Percentiles rank a stretch among this genome's conserved stretches.
These are phyloP conservation scores for Zeuzera pyrina DNA, from an alignment of 2,888 invertebrate species.

Conservation along the genomic window DNA sequence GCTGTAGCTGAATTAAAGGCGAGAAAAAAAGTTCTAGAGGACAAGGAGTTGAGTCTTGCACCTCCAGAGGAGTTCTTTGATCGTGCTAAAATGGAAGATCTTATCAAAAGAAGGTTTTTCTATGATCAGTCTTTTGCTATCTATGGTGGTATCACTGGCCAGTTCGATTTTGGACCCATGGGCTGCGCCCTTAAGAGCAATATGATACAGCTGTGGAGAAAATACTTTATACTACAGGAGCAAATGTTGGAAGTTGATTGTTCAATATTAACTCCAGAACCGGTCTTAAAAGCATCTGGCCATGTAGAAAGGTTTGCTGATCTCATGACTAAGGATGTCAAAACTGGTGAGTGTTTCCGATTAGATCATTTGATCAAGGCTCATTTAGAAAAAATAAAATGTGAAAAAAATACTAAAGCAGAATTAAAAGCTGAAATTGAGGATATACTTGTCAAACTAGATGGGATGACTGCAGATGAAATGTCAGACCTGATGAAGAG, in stretches of 20 bases:
- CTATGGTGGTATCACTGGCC: slow-evolving; percentile 95
- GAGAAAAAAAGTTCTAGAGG: slow-evolving; percentile 92
- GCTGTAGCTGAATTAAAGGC: slow-evolving; percentile 94
- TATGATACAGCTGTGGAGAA: slow-evolving; percentile 93
- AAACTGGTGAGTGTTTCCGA: slow-evolving; percentile 97
- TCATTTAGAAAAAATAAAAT: slow-evolving; percentile 87
- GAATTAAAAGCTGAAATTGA: slow-evolving; percentile 82
- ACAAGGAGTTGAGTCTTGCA: slow-evolving; percentile 89
- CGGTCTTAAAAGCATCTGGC: slow-evolving; percentile 97
- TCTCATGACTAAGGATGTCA: slow-evolving; percentile 98
- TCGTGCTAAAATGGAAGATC: slow-evolving; percentile 95
- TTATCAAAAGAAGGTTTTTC: slow-evolving; percentile 96
- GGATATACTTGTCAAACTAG: slow-evolving; percentile 86
- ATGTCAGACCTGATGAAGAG: slow-evolving; percentile 89
- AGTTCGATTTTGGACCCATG: slow-evolving; percentile 99
- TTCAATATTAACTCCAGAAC: slow-evolving; percentile 96
- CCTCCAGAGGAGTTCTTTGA: slow-evolving; percentile 85
- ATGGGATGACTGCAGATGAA: slow-evolving; percentile 93
- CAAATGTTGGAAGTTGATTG: slow-evolving; percentile 99
- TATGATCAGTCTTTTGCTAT: slow-evolving; percentile 99
- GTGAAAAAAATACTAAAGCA: slow-evolving; percentile 85
- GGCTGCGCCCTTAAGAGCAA: slow-evolving; percentile 98
- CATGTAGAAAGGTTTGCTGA: slow-evolving; percentile 99
- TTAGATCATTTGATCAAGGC: slow-evolving; percentile 98
- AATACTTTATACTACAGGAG: slow-evolving; percentile 96